phyloP scores from a whole-genome alignment of 2,797 vertebrate species.

The Poecilia gillii region DNA sequence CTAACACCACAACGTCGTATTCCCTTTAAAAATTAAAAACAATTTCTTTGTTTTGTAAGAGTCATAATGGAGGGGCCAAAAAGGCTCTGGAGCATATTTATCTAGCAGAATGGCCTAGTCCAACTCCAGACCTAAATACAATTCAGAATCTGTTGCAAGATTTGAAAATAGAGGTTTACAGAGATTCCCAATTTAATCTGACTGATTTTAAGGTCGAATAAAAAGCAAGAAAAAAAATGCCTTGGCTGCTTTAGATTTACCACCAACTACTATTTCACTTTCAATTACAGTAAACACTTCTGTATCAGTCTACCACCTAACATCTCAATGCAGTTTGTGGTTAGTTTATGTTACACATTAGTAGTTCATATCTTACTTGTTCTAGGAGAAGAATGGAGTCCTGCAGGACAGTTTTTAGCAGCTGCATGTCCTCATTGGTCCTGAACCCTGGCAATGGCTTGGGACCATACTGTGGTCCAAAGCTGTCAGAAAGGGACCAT shows the following conservation, averaged over 20 bases:
- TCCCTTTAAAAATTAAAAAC: background rate
- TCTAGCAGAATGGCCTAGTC: background rate
- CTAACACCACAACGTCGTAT: background rate
- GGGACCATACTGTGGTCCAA: constrained; percentile 76
- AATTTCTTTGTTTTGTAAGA: background rate
- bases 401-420: constrained; percentile 88
- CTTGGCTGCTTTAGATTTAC: background rate
- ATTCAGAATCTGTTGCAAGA: background rate
- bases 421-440: constrained; percentile 75
- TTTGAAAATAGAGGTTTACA: background rate
- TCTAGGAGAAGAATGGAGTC: constrained; percentile 94
- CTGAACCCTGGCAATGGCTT: constrained; percentile 70
- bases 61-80: background rate
- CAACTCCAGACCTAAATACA: background rate
- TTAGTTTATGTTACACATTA: too few relatives aligned
- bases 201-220: background rate
- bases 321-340: background rate
- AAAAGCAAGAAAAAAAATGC: background rate
- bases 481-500: constrained; percentile 68
- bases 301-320: background rate
- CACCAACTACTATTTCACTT: background rate
- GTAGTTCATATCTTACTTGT: constrained; percentile 76
- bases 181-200: background rate
- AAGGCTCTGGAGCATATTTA: background rate
- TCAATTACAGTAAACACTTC: background rate